Percentiles rank a stretch among this genome's conserved stretches.
Evolutionary conservation across 1,140 invertebrate genomes (phyloP).

Genomic region (Glossosoma conforme): DNA sequence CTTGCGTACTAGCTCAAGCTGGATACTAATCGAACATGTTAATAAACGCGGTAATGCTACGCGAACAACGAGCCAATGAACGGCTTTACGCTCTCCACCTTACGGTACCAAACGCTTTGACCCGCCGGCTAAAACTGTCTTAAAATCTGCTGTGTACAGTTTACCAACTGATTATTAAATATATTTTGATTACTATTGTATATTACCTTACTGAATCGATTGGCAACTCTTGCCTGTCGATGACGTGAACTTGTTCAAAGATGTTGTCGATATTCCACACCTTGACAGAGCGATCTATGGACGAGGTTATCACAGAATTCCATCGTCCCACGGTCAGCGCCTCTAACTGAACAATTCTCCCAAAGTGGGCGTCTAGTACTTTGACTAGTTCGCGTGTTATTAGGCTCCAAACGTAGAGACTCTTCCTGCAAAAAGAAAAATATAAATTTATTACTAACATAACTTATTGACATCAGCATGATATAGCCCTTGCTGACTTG

Average conservation of each 20-base stretch:
- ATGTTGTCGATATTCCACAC: conserved; percentile 99
- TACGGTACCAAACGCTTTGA: too few species aligned
- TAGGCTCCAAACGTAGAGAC: conserved; percentile 91
- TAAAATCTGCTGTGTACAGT: too few species aligned
- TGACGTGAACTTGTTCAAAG: conserved; percentile 94
- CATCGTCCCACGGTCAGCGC: conserved; percentile 81
- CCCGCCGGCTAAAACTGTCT: too few species aligned
- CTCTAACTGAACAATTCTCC: conserved; percentile 87
- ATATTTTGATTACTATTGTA: too few species aligned
- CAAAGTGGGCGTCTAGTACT: conserved; percentile 94
- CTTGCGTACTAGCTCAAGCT: too few species aligned
- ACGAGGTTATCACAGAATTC: conserved; percentile 94
- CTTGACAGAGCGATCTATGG: conserved; percentile 96
- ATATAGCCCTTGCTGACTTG: too few species aligned
- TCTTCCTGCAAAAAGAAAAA: conserved; percentile 64
- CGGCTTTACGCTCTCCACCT: too few species aligned
- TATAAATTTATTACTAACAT: conserved; percentile 6
- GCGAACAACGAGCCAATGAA: too few species aligned
- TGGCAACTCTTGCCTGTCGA: conserved; percentile 92
- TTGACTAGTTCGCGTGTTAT: conserved; percentile 77
- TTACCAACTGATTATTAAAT: too few species aligned
- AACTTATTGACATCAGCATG: too few species aligned
- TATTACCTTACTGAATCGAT: conserved; percentile 84
- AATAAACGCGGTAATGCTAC: too few species aligned
- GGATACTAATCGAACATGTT: too few species aligned